Percentiles rank a stretch among this genome's conserved stretches.
Evolutionary conservation across 2,113 vertebrate genomes (phyloP).

Genomic region (Onychorhynchus coronatus): DNA sequence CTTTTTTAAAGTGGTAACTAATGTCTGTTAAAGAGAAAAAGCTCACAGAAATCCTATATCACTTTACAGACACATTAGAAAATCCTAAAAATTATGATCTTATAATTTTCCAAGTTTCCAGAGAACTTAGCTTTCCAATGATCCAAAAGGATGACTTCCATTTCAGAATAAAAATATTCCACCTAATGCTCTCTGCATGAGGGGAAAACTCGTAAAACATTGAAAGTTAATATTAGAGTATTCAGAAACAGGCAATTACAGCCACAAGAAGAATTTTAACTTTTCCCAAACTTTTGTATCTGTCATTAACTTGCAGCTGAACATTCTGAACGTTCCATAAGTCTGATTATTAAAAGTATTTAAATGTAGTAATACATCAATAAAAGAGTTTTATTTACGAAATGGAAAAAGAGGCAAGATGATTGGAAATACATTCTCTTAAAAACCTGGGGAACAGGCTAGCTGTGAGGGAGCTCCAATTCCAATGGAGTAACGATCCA

Average conservation of each 20-base stretch:
- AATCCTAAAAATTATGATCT: not conserved
- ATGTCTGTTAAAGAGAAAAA: not conserved
- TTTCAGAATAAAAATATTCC: not conserved
- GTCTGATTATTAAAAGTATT: not conserved
- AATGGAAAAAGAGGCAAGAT: not conserved
- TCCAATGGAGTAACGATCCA: not conserved
- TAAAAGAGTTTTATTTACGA: not conserved
- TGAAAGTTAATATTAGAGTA: not conserved
- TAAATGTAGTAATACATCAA: not conserved
- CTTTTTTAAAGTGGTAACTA: not conserved
- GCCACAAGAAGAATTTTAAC: not conserved
- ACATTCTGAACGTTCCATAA: not conserved
- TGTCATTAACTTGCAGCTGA: not conserved
- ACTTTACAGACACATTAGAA: not conserved
- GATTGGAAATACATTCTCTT: not conserved
- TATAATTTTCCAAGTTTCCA: not conserved
- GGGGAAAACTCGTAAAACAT: not conserved
- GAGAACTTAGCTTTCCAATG: not conserved
- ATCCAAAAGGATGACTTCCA: not conserved
- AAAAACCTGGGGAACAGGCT: not conserved
- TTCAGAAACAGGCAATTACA: not conserved
- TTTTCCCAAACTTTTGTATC: not conserved
- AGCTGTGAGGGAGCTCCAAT: not conserved
- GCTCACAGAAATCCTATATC: not conserved
- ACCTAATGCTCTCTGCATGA: not conserved